Evolutionary conservation across 2,797 vertebrate species (phyloP), one percentile per base, ranked within the genome.

Genomic region (Malacoctenus gilli): DNA sequence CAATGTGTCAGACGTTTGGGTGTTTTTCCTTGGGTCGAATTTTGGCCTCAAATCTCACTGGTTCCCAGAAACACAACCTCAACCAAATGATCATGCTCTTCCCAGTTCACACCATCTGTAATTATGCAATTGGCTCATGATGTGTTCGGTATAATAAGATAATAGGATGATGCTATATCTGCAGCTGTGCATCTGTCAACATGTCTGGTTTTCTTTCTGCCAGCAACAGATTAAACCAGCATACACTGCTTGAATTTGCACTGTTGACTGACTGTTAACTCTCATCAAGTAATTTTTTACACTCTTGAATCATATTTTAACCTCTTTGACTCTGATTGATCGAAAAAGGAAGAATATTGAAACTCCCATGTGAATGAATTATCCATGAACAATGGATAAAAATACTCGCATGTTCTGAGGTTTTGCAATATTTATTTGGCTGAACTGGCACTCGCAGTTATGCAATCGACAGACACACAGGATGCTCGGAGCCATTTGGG

Each of bases 351-450:
- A 42, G 13, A 37, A 61, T 9, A 15, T 25, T 7, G 59, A n/a
- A 14, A 11, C 20, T 43, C 59, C 49, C 54, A 47, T 34, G 20
- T 36, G 22, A 54, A 82, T 90, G 37, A 86, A 88, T 87, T 80
- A 85, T 85, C 79, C 60, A 85, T 85, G 57, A 81, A 53, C 44
- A 58, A 44, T 35, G 62, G 46, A 59, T 85, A 85, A 86, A 90
- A 87, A 87, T 88, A 84, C 55, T 37, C 35, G 28, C 59, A 19
- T 50, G 53, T 54, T 54, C 16, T 18, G 64, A 52, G 53, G 37
- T 37, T 34, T 70, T 89, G 61, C 66, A 87, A 82, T 87, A 89
- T 90, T 90, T 75, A 88, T 84, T 66, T 65, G 59, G 65, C 61
- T 59, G 70, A 75, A 64, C 59, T 64, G 51, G 68, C 79, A 1